A percentile compares a stretch with the other conserved stretches of the same genome.
These are phyloP conservation scores for Hipparchia semele DNA, from an alignment of 2,888 invertebrate genomes.

Conservation along the genomic window DNA sequence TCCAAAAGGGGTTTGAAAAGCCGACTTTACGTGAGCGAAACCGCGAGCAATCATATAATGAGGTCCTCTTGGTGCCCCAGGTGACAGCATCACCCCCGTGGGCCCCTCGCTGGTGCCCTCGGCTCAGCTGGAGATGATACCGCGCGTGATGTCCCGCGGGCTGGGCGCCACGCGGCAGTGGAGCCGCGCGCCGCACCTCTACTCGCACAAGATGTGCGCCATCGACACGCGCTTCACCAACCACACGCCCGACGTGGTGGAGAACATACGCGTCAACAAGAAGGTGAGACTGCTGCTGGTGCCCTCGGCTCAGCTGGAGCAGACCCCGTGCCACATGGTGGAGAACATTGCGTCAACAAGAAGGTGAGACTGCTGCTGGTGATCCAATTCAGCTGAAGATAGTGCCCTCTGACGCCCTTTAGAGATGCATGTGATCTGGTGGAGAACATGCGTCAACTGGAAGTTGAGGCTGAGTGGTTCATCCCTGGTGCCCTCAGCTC, in stretches of 20 bases:
- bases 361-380: no score
- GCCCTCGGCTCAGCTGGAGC: background rate
- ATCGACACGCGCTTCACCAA: constrained; percentile 92
- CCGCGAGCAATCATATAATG: background rate
- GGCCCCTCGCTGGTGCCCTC: constrained; percentile 84
- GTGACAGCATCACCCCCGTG: constrained; percentile 80
- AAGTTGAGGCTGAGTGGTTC: background rate
- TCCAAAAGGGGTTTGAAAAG: no score
- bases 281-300: constrained; percentile 59
- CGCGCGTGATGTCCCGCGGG: constrained; percentile 88
- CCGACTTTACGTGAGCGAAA: no score
- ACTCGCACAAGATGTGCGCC: constrained; percentile 91
- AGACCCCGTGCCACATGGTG: background rate
- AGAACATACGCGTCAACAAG: constrained; percentile 86
- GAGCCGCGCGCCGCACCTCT: constrained; percentile 91
- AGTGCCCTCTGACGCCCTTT: no score
- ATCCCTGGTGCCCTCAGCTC: background rate
- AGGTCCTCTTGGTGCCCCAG: constrained; percentile 20
- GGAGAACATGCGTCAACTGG: background rate
- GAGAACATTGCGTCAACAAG: no score
- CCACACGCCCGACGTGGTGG: constrained; percentile 84
- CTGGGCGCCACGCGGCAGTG: constrained; percentile 85
- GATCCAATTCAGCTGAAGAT: no score
- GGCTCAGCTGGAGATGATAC: constrained; percentile 85
- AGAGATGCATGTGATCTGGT: background rate